Percentiles rank a stretch among this genome's conserved stretches.
These are phyloP conservation scores for Anarsia innoxiella DNA, from an alignment of 2,888 invertebrate species.

Conservation along the genomic window DNA sequence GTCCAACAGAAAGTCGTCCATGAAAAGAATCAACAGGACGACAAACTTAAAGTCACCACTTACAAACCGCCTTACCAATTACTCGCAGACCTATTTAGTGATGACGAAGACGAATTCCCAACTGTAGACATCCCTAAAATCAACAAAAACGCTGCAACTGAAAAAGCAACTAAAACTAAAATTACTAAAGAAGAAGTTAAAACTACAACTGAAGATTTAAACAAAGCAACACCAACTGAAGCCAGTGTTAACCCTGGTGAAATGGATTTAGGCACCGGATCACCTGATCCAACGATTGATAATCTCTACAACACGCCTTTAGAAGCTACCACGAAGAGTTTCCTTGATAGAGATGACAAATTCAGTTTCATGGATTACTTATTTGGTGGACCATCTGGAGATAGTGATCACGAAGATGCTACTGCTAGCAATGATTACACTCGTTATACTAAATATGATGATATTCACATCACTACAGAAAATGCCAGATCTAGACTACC, in stretches of 20 bases:
- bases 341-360: constrained; percentile 42
- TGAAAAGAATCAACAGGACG: no score
- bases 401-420: no score
- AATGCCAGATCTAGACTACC: constrained; percentile 31
- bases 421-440: constrained; percentile 1
- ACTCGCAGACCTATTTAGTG: constrained; percentile 46
- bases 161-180: constrained; percentile 23
- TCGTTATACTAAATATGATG: constrained; percentile 8
- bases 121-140: constrained; percentile 50
- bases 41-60: constrained; percentile 46
- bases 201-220: constrained; percentile 26
- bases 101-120: constrained; percentile 30
- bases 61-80: constrained; percentile 53
- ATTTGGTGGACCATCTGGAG: no score
- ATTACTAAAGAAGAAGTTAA: constrained; percentile 21
- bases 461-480: constrained; percentile 37
- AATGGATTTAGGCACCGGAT: constrained; percentile 55
- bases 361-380: constrained; percentile 63
- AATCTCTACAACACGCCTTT: constrained; percentile 41
- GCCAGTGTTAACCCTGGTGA: constrained; percentile 43
- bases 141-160: constrained; percentile 21
- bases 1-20: no score
- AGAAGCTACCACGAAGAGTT: constrained; percentile 34
- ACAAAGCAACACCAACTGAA: constrained; percentile 16
- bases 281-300: constrained; percentile 54